Evolutionary conservation across 1,140 invertebrate genomes (phyloP), one percentile per base, ranked within the genome.

Genomic region (Hesperophylax magnus): DNA sequence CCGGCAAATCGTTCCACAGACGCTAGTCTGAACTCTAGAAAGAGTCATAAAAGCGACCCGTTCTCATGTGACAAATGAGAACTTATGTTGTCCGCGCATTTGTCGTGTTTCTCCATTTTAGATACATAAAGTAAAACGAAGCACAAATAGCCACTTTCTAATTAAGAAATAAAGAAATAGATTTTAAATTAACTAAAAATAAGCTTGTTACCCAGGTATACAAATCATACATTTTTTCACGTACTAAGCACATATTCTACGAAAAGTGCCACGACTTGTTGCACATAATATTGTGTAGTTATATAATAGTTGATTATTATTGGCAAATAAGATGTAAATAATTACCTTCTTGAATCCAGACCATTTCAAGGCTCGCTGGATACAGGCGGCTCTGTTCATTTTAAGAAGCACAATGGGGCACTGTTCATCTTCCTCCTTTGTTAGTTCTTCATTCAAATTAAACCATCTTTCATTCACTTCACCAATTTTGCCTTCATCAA

Each of bases 281-380:
- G 14, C n/a, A 6, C 27, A 31, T 6, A 31, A 31, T 31, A 31
- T 31, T 6, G 2, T 6, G 27, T 31, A 31, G 3, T 2, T 34
- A 0, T 8, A 34, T 34, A 47, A 53, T 72, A 15, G 22, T 39
- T 11, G 20, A 63, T 34, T 78, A 27, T 39, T 71, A 47, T 47
- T 47, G 2, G n/a, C 20, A 52, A 71, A 47, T 20, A 9, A 47
- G 77, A 77, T 67, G n/a, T 65, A 67, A 67, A 74, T 65, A 4
- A 11, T 60, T 82, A 84, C 83, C 81, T 82, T 84, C 79, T 81
- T 80, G 69, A 80, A 84, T 76, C 83, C 83, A 27, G 83, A 84
- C 74, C 77, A 84, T 47, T 84, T 84, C 72, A 84, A 67, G 18
- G 74, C 78, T 63, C 83, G 80, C 76, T 77, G 78, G 14, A 84